Base-by-base conservation (phyloP, 2,888 invertebrate species). In the Amblyjoppa fuscipennis region DNA sequence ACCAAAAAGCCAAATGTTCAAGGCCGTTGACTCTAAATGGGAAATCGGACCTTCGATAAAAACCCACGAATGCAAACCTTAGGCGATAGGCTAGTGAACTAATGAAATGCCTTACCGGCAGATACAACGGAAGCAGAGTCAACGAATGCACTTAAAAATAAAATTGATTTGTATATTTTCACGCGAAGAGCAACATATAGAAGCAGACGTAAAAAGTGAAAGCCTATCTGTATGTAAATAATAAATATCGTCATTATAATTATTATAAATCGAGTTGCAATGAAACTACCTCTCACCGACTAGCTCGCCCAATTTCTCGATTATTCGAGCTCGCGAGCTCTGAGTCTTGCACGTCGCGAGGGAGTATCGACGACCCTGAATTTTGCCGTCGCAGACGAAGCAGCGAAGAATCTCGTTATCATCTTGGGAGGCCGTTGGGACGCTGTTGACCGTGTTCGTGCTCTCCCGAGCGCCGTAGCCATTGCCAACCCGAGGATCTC, bases 291-390 rank as follows among this genome's bases (percentile, higher is more conserved):
- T 92, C 84, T 94, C 94, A 28, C 94, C 94, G 51, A 94, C 92
- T 9, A 94, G 88, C 86, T 94, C 93, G 69, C 94, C 94, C 64
- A 94, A 89, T 88, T 94, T 94, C 81, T 94, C 93, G 79, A 94
- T 92, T 5, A 94, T 88, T 75, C 91, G 91, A 78, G 92, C 88
- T 82, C 92, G 92, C 3, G 93, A 91, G 68, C 89, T 91, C 66
- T 93, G 94, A 0, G 94, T 93, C 68, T 91, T 91, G 87, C 94
- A 94, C 20, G 93, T 91, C 34, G 94, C 94, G 61, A 94, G 85
- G 3, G 91, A 85, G 79, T 94, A 94, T 85, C 91, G 92, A 79
- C 93, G 91, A 49, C 93, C 94, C 31, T 91, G 90, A n/a, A 94
- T 92, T n/a, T 90, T 88, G 11, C 88, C 90, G 83, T 94, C 94